These are phyloP conservation scores for Meteorus cinctellus DNA, from an alignment of 2,888 invertebrate species.

Conservation along the genomic window DNA sequence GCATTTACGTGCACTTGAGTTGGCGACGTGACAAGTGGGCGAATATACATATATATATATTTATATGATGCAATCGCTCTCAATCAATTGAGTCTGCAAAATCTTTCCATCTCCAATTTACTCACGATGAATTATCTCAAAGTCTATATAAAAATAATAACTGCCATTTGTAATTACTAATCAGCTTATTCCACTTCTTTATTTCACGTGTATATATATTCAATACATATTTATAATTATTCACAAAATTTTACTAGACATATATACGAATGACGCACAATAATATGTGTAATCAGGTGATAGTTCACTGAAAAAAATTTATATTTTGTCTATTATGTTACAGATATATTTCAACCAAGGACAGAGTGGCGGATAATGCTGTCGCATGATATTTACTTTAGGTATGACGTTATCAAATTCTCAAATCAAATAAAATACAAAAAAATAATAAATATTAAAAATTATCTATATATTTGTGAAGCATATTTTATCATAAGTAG, in stretches of 20 bases:
- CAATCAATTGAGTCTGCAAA: conserved; percentile 13
- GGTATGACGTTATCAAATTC: neutral
- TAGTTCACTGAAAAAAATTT: neutral
- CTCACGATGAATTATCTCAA: conserved; percentile 21
- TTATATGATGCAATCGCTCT: conserved; percentile 22
- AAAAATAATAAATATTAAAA: neutral
- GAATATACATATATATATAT: conserved; percentile 1
- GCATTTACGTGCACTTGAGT: conserved; percentile 33
- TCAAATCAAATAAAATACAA: neutral
- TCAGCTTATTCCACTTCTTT: neutral
- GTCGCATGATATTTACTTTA: neutral
- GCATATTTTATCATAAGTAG: neutral
- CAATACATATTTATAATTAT: neutral
- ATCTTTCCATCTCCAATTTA: conserved; percentile 7
- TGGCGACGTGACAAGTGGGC: conserved; percentile 26
- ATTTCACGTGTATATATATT: neutral
- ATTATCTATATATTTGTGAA: neutral
- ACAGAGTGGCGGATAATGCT: neutral
- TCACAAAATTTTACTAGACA: neutral
- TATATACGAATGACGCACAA: neutral
- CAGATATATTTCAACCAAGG: neutral
- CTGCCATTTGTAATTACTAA: neutral
- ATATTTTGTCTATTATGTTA: conserved; percentile 9
- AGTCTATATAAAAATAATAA: neutral
- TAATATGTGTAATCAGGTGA: conserved; percentile 3